Base-by-base conservation (phyloP, 2,888 invertebrate species). In the Euphydryas editha region DNA sequence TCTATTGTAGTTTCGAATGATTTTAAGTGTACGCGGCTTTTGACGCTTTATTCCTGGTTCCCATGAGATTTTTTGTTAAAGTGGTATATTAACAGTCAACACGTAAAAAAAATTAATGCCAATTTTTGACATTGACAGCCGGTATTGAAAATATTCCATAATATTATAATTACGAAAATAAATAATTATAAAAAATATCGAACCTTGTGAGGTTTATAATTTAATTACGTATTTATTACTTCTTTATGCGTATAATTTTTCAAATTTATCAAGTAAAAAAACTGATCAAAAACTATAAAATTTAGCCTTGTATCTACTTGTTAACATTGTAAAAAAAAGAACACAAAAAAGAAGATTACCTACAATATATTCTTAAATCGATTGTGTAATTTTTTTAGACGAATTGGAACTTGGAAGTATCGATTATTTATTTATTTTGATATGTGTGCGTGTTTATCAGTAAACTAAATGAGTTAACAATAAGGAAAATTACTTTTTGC, bases 41-140 rank as follows among this genome's bases (percentile, higher is more conserved):
- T 86, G 86, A 88, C 87, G 85, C 82, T 76, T 84, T 72, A 67
- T 61, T 66, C 73, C 71, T 74, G 76, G 76, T 87, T 89, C 87
- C 84, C 88, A 80, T 85, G 87, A 82, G 81, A 83, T 79, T 80
- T 80, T 44, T 58, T n/a, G 15, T 51, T 36, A 57, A 30, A 44
- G 8, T 65, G 13, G 30, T 15, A n/a, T 18, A 21, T 51, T 20
- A 20, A 47, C 47, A n/a, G 20, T 11, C 20, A 20, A 11, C 13
- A 18, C 18, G 46, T 17, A 18, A 20, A 20, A 13, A 13, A 24
- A 7, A 21, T 51, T 51, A 1, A 21, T 24, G 49, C 49, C 21
- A 21, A 51, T n/a, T 51, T 47, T 6, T 15, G 15, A 44, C n/a
- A 44, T 44, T 44, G 42, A 44, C 15, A n/a, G 42, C 15, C n/a